A percentile compares a stretch with the other conserved stretches of the same genome.
Evolutionary conservation across 2,888 invertebrate species (phyloP).

Genomic region (Gastrophysa polygoni): DNA sequence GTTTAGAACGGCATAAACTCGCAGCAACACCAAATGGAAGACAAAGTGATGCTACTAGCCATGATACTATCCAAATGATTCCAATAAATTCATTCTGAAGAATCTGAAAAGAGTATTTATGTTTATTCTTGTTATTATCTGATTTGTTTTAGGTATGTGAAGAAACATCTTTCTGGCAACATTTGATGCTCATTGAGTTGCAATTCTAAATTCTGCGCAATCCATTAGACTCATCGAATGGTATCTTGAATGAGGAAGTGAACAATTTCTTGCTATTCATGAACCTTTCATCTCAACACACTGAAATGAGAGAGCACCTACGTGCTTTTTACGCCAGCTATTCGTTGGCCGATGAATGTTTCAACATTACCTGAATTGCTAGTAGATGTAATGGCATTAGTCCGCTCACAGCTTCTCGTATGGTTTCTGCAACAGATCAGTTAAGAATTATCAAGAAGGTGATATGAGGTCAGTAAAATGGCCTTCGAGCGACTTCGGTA

Average conservation of each 20-base stretch:
- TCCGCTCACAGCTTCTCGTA: constrained; percentile 38
- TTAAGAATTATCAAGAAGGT: background rate
- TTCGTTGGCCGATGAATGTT: background rate
- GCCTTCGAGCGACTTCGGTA: no score
- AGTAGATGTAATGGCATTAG: constrained; percentile 44
- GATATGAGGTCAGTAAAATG: no score
- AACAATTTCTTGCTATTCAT: no score
- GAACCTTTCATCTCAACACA: no score
- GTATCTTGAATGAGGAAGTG: no score
- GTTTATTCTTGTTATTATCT: no score
- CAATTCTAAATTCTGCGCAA: no score
- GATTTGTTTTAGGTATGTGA: no score
- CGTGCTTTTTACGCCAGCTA: background rate
- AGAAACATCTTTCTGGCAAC: no score
- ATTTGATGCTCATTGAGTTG: no score
- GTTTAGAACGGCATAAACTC: constrained; percentile 44
- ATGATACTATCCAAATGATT: constrained; percentile 48
- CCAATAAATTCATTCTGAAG: constrained; percentile 49
- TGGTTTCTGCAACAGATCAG: constrained; percentile 41
- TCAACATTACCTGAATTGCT: constrained; percentile 47
- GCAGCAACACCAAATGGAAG: constrained; percentile 41
- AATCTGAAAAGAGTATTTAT: constrained; percentile 39
- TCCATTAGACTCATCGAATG: no score
- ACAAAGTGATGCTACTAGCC: constrained; percentile 46
- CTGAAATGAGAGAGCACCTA: no score